These are phyloP conservation scores for Macrotis lagotis DNA, from an alignment of 2,113 vertebrate genomes.

Conservation along the genomic window DNA sequence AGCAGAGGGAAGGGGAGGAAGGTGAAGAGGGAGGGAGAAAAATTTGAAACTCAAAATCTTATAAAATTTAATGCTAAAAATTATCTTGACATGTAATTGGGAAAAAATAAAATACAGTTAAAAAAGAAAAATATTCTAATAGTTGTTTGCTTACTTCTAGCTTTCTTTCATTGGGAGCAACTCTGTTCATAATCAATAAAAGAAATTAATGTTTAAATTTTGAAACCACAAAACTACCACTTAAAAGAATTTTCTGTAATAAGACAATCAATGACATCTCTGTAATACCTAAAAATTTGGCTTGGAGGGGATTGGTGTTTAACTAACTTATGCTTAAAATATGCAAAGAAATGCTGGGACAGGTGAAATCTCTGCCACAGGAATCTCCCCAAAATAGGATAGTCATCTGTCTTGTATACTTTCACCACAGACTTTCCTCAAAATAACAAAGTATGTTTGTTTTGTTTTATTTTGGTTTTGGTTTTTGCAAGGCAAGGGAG, in stretches of 20 bases:
- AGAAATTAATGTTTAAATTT: background rate
- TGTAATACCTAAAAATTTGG: background rate
- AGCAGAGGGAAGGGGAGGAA: no score
- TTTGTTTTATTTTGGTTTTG: no score
- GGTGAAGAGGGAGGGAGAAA: no score
- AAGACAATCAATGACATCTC: background rate
- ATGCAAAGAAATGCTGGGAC: background rate
- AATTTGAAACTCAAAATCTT: no score
- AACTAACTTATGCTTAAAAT: background rate
- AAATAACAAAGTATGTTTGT: background rate
- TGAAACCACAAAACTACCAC: background rate
- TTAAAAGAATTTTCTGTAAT: background rate
- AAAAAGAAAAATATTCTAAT: no score
- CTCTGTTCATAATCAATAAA: background rate
- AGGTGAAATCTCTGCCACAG: background rate
- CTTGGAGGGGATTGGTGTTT: background rate
- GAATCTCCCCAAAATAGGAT: background rate
- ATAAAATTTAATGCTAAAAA: no score
- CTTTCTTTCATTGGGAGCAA: background rate
- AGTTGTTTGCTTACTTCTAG: background rate
- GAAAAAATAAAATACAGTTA: no score
- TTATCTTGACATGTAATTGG: no score
- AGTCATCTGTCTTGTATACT: background rate
- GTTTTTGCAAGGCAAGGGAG: no score
- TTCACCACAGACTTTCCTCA: background rate